phyloP scores from a whole-genome alignment of 2,888 invertebrate genomes.

The Cerastoderma edule region DNA sequence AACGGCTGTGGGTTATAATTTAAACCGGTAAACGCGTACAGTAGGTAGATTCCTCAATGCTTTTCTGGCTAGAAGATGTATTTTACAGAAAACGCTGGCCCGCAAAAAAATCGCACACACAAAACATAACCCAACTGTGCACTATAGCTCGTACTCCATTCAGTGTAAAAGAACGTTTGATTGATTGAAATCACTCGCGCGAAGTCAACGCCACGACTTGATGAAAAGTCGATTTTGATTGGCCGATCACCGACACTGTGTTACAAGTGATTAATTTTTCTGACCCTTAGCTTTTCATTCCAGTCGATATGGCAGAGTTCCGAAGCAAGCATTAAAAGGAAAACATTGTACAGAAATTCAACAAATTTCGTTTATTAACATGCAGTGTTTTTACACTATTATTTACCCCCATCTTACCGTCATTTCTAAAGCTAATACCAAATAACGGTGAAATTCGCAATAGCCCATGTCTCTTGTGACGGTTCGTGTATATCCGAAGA shows the following conservation, averaged over 20 bases:
- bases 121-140: neutral
- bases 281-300: too few relatives aligned
- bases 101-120: conserved; percentile 19
- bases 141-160: conserved; percentile 14
- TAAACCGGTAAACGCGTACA: neutral
- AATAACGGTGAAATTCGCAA: too few relatives aligned
- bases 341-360: too few relatives aligned
- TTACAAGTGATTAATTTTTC: conserved; percentile 51
- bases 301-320: too few relatives aligned
- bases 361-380: too few relatives aligned
- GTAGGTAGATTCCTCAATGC: conserved; percentile 38
- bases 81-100: conserved; percentile 49
- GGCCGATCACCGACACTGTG: conserved; percentile 36
- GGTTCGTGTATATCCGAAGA: too few relatives aligned
- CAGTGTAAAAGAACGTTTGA: conserved; percentile 48
- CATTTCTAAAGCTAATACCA: too few relatives aligned
- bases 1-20: conserved; percentile 29
- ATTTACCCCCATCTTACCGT: too few relatives aligned
- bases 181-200: conserved; percentile 56
- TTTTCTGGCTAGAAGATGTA: conserved; percentile 54
- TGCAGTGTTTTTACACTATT: too few relatives aligned
- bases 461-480: too few relatives aligned
- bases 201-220: conserved; percentile 48
- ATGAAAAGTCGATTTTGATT: conserved; percentile 51
- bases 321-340: too few relatives aligned